A percentile compares a stretch with the other conserved stretches of the same genome.
Conservation (phyloP, 2,888 invertebrate genomes). For the Chironomus tentans region DNA sequence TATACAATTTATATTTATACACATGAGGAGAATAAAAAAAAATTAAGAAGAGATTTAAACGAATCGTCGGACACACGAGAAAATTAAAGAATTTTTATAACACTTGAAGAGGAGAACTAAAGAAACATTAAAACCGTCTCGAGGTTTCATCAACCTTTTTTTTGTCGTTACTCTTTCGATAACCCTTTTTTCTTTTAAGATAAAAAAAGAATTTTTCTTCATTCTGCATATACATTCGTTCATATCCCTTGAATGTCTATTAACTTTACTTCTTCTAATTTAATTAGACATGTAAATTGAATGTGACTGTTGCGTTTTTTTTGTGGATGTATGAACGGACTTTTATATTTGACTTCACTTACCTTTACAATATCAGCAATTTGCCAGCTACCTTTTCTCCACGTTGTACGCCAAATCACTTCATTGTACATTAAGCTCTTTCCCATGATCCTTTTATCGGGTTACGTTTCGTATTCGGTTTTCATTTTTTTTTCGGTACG, state of each 20-base stretch:
- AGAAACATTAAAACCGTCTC: background rate
- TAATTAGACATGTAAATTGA: slow-evolving; percentile 20
- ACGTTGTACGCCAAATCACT: slow-evolving; percentile 23
- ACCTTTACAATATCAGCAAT: slow-evolving; percentile 17
- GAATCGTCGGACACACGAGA: background rate
- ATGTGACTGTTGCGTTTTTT: background rate
- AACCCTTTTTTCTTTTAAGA: background rate
- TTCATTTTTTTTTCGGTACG: background rate
- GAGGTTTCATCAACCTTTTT: background rate
- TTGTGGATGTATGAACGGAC: background rate
- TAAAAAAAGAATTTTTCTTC: background rate
- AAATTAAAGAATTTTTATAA: background rate
- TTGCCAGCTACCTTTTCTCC: slow-evolving; percentile 17
- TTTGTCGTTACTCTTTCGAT: background rate
- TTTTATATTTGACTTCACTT: background rate
- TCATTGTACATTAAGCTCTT: slow-evolving; percentile 12
- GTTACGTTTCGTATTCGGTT: too few species aligned
- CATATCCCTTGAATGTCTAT: too few species aligned
- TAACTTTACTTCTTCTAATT: slow-evolving; percentile 5
- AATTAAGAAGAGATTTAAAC: background rate
- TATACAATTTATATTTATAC: background rate
- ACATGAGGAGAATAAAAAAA: background rate
- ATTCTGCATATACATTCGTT: too few species aligned
- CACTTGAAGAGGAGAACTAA: background rate
- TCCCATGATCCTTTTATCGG: slow-evolving; percentile 12